Evolutionary conservation across 2,888 invertebrate species (phyloP).

Genomic region (Gortyna flavago): DNA sequence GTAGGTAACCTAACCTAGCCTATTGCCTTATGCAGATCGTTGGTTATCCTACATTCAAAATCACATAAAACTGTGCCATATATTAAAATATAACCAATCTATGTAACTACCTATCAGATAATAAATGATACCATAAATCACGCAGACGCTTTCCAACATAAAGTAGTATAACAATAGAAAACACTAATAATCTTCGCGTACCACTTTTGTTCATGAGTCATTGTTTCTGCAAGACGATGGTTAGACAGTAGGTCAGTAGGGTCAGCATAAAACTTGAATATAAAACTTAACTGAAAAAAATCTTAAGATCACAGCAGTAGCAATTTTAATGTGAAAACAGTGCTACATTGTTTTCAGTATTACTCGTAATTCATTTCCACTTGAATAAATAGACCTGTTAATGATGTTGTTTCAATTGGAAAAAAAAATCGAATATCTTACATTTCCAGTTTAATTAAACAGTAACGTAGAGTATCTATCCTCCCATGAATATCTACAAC

Average conservation of each 20-base stretch:
- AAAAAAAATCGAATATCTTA: neutral
- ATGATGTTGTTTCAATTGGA: neutral
- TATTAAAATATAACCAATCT: constrained; percentile 8
- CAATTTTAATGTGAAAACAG: neutral
- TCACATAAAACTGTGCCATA: neutral
- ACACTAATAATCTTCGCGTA: constrained; percentile 41
- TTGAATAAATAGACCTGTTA: constrained; percentile 23
- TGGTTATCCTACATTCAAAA: neutral
- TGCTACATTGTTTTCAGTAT: neutral
- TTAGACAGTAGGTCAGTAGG: constrained; percentile 51
- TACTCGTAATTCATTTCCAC: constrained; percentile 2
- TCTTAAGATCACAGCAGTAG: neutral
- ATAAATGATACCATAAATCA: constrained; percentile 37
- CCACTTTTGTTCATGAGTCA: constrained; percentile 54
- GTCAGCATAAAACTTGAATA: constrained; percentile 4
- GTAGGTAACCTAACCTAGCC: neutral
- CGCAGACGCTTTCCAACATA: constrained; percentile 34
- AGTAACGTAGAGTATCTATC: neutral
- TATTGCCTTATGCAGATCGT: neutral
- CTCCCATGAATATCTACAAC: neutral
- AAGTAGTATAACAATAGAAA: constrained; percentile 48
- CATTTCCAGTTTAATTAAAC: neutral
- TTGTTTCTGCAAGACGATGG: constrained; percentile 26
- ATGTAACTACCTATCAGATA: constrained; percentile 11
- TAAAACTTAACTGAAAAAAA: constrained; percentile 1